Base-by-base conservation (phyloP, 2,888 invertebrate genomes). In the Bombyx huttoni region DNA sequence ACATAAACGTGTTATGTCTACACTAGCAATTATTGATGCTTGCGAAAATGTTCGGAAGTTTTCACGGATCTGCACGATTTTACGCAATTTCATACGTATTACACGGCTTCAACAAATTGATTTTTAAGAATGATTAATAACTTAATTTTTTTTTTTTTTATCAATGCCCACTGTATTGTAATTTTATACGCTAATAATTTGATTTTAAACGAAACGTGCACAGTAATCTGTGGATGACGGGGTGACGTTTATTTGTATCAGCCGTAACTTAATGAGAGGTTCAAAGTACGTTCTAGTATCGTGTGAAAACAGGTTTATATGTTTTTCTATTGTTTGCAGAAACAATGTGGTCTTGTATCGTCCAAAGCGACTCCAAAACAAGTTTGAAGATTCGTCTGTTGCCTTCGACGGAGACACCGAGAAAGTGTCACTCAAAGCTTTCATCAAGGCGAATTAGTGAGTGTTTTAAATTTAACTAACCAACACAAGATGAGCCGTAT, bases 311-410 rank as follows among this genome's bases (percentile, higher is more conserved):
- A 24, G 24, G 24, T 24, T 24, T 3, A 24, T 24, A 24, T 24
- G 24, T 24, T 24, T 24, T 24, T 24, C 24, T 24, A 24, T 24
- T 24, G 24, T 24, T 24, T 24, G 3, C 24, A 24, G 94, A 71
- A 92, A 97, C 82, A 91, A 92, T 60, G 91, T 99, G 63, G 93
- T 98, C 46, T 84, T 99, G 53, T 96, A 93, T 90, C 94, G 97
- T 63, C 98, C 99, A 47, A 94, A 95, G 72, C 92, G 94, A 61
- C 90, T 98, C 63, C 91, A 93, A 62, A 99, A 96, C 89, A 99
- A 98, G 89, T 98, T 99, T 79, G 99, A 99, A 82, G 91, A 94
- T 3, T 90, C 91, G 52, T 91, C 88, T 35, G 90, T 96, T 49
- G 91, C 90, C 52, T 98, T 95, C 84, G 91, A 92, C 51, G 98